Percentiles rank a stretch among this genome's conserved stretches.
Conservation (phyloP, 1,140 invertebrate genomes). For the Platyscapa corneri region DNA sequence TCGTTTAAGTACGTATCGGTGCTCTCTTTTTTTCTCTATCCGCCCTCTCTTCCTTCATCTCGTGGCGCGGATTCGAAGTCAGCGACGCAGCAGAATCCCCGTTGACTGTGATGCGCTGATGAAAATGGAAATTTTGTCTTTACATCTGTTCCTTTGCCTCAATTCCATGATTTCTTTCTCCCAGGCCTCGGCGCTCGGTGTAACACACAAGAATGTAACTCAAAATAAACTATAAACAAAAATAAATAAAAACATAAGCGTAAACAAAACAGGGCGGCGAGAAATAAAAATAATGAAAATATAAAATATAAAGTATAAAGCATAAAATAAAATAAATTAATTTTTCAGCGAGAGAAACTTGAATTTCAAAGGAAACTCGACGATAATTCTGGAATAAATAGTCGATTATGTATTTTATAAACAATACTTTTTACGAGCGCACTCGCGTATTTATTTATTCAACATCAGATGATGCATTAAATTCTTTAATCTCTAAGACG, state of each 20-base stretch:
- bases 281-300: neutral
- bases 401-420: neutral
- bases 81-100: conserved; percentile 45
- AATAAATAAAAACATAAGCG: conserved; percentile 28
- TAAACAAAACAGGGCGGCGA: neutral
- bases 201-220: conserved; percentile 31
- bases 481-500: no score
- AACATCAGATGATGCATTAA: no score
- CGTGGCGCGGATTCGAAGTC: conserved; percentile 41
- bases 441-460: no score
- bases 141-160: conserved; percentile 46
- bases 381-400: neutral
- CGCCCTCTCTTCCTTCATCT: conserved; percentile 28
- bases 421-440: neutral
- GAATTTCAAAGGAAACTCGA: neutral
- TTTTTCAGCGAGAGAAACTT: neutral
- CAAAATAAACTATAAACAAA: conserved; percentile 45
- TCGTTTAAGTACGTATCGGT: conserved; percentile 11
- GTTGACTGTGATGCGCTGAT: conserved; percentile 48
- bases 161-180: conserved; percentile 7
- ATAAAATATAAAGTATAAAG: neutral
- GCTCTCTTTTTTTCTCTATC: neutral
- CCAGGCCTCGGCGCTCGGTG: neutral
- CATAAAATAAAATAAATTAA: neutral
- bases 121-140: conserved; percentile 51